Conservation (phyloP, 1,140 invertebrate genomes). For the Apis laboriosa region DNA sequence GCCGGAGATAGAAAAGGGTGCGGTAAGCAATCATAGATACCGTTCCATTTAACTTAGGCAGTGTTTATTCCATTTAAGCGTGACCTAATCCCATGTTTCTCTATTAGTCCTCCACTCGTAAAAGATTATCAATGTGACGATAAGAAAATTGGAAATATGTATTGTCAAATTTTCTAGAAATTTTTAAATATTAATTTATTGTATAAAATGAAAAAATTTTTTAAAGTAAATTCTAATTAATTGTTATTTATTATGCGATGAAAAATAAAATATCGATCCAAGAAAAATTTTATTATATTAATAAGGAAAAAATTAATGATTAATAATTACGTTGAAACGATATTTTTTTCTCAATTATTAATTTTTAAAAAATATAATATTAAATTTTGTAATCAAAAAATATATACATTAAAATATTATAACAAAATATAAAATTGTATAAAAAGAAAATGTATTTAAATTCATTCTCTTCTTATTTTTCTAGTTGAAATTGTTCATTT, state of each 20-base stretch:
- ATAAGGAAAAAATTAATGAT: background rate
- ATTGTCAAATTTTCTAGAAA: background rate
- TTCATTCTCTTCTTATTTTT: background rate
- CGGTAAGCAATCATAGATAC: slow-evolving; percentile 64
- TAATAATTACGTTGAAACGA: background rate
- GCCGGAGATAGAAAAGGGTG: slow-evolving; percentile 65
- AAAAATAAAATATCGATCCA: too few species aligned
- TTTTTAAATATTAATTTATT: background rate
- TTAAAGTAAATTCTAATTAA: background rate
- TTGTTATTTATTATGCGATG: too few species aligned
- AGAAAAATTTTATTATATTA: too few species aligned
- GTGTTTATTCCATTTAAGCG: slow-evolving; percentile 65
- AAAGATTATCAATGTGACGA: slow-evolving; percentile 39
- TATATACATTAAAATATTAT: too few species aligned
- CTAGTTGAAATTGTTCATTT: background rate
- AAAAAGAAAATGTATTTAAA: too few species aligned
- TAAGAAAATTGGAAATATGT: slow-evolving; percentile 29
- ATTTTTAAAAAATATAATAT: too few species aligned
- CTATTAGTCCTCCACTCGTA: slow-evolving; percentile 48
- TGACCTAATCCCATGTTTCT: slow-evolving; percentile 63
- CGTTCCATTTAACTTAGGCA: slow-evolving; percentile 69
- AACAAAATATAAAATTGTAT: too few species aligned
- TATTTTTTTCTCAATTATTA: too few species aligned
- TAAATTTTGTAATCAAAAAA: too few species aligned
- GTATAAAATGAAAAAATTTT: background rate